Base-by-base conservation (phyloP, 1,140 invertebrate genomes). In the Phymorhynchus buccinoides region DNA sequence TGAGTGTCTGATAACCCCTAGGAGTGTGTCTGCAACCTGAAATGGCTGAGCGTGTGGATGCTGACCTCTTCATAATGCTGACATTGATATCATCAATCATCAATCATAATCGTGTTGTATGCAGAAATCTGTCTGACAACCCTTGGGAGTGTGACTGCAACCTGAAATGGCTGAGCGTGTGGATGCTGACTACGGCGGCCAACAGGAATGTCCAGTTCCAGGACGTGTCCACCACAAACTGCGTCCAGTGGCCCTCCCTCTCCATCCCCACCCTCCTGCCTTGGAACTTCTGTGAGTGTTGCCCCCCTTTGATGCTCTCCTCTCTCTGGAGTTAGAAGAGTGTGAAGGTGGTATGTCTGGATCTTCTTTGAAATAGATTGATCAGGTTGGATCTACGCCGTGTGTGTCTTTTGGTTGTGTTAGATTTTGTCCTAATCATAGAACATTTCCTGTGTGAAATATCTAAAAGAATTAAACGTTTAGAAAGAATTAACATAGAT, bases 121-220 rank as follows among this genome's bases (percentile, higher is more conserved):
- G 22, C 81, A 83, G 81, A 71, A 83, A 83, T 71, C 62, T 83
- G 37, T 39, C 81, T 1, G 44, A 83, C 48, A 83, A 83, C 39
- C 39, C 62, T 4, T 83, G 81, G 81, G 27, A 30, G 9, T 83
- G 81, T 44, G 41, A 83, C 81, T 83, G 81, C 41, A 41, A 18
- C 44, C 81, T 83, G 66, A 83, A 68, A 83, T 83, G 56, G 81
- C 81, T 83, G 35, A 35, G 66, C 18, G 32, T 71, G 6, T 71
- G 81, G 81, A 37, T 73, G 81, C 81, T 71, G 41, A 41, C 81
- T 4, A 41, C 81, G 3, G 81, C 56, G 66, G 81, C 62, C n/a
- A 12, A 41, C 41, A 66, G 66, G 1, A 68, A 75, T 27, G 18
- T 83, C 30, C n/a, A 30, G 37, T 22, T 83, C n/a, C 18, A 71